Evolutionary conservation across 2,797 vertebrate species (phyloP).

Genomic region (Myripristis jacobus): DNA sequence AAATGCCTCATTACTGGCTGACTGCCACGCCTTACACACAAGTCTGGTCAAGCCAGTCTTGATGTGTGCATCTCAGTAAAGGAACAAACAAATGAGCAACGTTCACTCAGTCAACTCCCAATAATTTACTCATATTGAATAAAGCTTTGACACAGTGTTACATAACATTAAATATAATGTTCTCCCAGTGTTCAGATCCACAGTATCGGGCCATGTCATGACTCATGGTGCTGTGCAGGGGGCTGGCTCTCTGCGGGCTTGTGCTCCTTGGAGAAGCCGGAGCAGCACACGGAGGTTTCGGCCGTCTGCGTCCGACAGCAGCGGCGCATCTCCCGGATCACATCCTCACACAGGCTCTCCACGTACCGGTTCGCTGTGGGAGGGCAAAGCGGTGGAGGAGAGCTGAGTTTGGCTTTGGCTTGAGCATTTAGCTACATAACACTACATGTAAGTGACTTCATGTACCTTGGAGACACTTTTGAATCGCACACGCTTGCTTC

Average conservation of each 20-base stretch:
- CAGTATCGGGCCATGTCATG: no score
- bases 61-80: no score
- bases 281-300: conserved; percentile 73
- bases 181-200: not conserved
- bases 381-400: not conserved
- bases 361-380: conserved; percentile 74
- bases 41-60: no score
- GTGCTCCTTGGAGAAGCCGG: conserved; percentile 70
- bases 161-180: not conserved
- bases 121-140: not conserved
- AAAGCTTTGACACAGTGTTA: conserved; percentile 14
- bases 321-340: conserved; percentile 74
- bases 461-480: conserved; percentile 79
- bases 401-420: not conserved
- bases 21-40: no score
- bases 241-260: conserved; percentile 38
- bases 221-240: not conserved
- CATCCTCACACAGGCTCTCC: conserved; percentile 77
- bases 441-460: no score
- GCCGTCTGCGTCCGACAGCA: conserved; percentile 62
- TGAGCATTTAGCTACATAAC: not conserved
- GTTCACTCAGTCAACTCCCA: no score
- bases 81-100: no score
- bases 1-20: no score
- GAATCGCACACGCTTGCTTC: conserved; percentile 79